Evolutionary conservation across 2,113 vertebrate genomes (phyloP).

Genomic region (Pygoscelis antarcticus): DNA sequence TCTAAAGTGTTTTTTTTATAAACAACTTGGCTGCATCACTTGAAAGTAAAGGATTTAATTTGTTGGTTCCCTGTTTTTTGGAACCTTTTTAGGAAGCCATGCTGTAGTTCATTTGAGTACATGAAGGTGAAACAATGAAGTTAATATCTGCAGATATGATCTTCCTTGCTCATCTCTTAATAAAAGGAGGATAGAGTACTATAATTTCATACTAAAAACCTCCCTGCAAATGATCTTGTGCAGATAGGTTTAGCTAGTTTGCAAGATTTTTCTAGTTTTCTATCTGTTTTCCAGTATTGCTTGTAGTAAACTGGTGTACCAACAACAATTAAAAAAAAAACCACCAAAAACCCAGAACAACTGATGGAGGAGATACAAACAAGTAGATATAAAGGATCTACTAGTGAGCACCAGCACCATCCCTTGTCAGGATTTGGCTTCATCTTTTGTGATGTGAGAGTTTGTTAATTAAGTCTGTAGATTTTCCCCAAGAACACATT

Average conservation of each 20-base stretch:
- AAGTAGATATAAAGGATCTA: background rate
- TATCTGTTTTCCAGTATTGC: background rate
- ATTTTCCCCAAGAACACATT: background rate
- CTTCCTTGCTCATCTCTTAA: background rate
- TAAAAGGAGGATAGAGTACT: background rate
- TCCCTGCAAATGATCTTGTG: background rate
- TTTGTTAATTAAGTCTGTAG: background rate
- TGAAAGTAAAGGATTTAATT: background rate
- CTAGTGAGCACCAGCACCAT: background rate
- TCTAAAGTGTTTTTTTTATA: background rate
- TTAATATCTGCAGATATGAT: background rate
- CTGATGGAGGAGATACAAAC: background rate
- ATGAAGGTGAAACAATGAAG: background rate
- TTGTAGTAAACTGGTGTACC: background rate
- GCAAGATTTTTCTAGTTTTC: background rate
- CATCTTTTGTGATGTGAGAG: background rate
- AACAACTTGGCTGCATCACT: background rate
- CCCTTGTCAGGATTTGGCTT: background rate
- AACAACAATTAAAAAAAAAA: background rate
- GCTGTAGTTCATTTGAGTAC: background rate
- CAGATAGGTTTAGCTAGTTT: background rate
- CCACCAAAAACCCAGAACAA: background rate
- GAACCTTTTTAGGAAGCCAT: background rate
- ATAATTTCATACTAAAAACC: background rate
- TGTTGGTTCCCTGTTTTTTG: background rate